These are phyloP conservation scores for Drosophila sp. DNA, from an alignment of 1,140 invertebrate species.

Conservation along the genomic window DNA sequence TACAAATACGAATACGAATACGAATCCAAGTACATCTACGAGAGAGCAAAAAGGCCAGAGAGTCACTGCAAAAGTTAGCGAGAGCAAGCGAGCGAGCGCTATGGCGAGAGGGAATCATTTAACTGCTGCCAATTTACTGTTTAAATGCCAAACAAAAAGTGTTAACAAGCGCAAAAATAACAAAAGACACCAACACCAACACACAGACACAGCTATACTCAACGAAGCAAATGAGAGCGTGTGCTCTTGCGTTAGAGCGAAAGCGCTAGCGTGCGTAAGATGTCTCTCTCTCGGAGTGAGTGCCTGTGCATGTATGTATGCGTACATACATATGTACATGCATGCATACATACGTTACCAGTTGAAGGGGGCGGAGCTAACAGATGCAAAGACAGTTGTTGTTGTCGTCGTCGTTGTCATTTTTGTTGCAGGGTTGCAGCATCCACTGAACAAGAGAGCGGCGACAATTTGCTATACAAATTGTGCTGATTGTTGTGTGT, in stretches of 20 bases:
- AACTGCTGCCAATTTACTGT: constrained; percentile 84
- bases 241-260: constrained; percentile 33
- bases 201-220: neutral
- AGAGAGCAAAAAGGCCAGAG: neutral
- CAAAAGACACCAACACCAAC: constrained; percentile 63
- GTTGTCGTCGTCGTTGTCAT: neutral
- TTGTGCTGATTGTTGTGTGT: constrained; percentile 1
- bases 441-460: constrained; percentile 22
- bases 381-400: constrained; percentile 11
- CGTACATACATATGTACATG: too few relatives aligned
- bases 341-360: constrained; percentile 62
- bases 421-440: constrained; percentile 64
- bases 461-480: constrained; percentile 56
- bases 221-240: neutral
- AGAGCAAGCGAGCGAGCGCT: constrained; percentile 25
- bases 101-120: constrained; percentile 68
- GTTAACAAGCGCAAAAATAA: constrained; percentile 84
- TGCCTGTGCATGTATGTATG: constrained; percentile 11
- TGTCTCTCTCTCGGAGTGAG: constrained; percentile 15
- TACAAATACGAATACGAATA: constrained; percentile 2
- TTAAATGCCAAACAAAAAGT: constrained; percentile 85
- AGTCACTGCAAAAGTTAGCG: constrained; percentile 4
- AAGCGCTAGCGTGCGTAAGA: constrained; percentile 34
- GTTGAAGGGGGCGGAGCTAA: constrained; percentile 67
- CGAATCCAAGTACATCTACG: neutral